A percentile compares a stretch with the other conserved stretches of the same genome.
These are phyloP conservation scores for Eulemur mongoz DNA, from an alignment of 2,797 vertebrate species.

Conservation along the genomic window DNA sequence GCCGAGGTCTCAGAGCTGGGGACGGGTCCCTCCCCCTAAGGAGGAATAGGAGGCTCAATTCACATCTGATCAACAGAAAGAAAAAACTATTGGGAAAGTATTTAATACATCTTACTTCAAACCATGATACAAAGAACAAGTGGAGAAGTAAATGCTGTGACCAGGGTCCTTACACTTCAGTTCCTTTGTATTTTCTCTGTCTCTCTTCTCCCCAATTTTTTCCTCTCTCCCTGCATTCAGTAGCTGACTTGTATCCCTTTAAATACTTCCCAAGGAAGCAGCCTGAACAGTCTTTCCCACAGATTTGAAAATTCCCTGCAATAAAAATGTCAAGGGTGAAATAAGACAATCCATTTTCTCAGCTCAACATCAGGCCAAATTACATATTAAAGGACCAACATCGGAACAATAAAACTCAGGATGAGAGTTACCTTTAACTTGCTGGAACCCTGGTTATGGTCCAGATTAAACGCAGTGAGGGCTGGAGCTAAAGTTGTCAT, in stretches of 20 bases:
- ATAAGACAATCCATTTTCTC: conserved; percentile 49
- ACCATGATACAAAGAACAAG: not conserved
- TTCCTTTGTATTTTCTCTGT: accelerated
- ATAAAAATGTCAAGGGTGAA: conserved; percentile 71
- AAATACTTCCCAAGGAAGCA: conserved; percentile 68
- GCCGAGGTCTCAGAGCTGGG: not conserved
- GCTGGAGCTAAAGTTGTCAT: not conserved
- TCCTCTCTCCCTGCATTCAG: not conserved
- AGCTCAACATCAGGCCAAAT: conserved; percentile 2
- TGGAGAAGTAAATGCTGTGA: accelerated
- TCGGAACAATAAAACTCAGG: not conserved
- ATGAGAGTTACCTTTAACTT: not conserved
- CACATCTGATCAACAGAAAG: not conserved
- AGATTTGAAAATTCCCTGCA: conserved; percentile 40
- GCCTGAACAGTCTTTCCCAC: conserved; percentile 57
- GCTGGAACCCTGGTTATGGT: not conserved
- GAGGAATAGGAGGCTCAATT: not conserved
- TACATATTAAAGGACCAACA: not conserved
- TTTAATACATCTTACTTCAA: not conserved
- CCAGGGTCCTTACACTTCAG: not conserved
- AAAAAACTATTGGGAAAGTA: not conserved
- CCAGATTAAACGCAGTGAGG: not conserved
- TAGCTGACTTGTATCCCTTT: not conserved
- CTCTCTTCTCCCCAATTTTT: accelerated
- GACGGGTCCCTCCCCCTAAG: not conserved